phyloP scores from a whole-genome alignment of 1,140 invertebrate species.

The Lysiphlebus fabarum region DNA sequence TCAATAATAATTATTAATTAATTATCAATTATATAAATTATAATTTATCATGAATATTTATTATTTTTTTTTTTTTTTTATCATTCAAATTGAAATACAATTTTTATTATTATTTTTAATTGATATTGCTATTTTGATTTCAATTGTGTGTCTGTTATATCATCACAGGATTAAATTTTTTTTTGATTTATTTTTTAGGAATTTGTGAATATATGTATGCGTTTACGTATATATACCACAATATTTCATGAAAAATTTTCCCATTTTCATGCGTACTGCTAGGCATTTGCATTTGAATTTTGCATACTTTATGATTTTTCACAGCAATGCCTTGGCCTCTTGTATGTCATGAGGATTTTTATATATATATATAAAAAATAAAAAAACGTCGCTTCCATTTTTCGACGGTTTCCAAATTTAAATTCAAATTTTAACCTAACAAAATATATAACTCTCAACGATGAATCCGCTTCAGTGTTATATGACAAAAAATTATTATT shows the following conservation, averaged over 20 bases:
- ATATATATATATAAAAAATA: conserved; percentile 4
- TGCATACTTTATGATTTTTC: conserved; percentile 45
- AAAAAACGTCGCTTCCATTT: conserved; percentile 12
- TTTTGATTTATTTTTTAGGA: neutral
- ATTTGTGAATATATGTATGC: neutral
- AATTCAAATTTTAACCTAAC: conserved; percentile 20
- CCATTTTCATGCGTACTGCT: conserved; percentile 37
- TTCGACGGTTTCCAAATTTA: conserved; percentile 20
- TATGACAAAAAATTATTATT: no score
- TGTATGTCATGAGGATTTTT: conserved; percentile 13
- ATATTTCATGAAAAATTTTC: conserved; percentile 33
- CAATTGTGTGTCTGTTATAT: no score
- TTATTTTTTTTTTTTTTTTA: no score
- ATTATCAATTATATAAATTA: no score
- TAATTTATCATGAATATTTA: no score
- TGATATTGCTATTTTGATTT: no score
- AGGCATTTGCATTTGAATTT: conserved; percentile 42
- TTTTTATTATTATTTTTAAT: no score
- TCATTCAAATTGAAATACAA: no score
- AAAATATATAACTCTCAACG: conserved; percentile 8
- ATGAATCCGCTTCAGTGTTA: no score
- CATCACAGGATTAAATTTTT: no score
- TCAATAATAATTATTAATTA: no score
- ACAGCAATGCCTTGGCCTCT: conserved; percentile 24
- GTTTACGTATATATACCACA: conserved; percentile 30